A percentile compares a stretch with the other conserved stretches of the same genome.
phyloP scores from a whole-genome alignment of 2,797 vertebrate species.

The Lepidocolaptes lacrymiger region DNA sequence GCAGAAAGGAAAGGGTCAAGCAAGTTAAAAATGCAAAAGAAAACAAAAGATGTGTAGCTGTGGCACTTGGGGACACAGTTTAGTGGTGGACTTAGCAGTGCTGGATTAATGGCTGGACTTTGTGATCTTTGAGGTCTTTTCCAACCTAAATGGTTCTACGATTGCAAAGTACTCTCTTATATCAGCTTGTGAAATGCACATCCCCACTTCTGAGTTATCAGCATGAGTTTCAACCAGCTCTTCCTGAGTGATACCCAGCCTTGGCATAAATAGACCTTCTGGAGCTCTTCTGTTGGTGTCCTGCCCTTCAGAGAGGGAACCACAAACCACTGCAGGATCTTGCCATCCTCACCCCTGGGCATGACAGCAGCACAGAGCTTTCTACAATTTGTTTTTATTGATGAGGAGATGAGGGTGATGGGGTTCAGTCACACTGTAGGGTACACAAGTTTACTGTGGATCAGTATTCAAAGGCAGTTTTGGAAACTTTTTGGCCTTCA shows the following conservation, averaged over 20 bases:
- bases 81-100: not conserved
- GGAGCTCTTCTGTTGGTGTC: not conserved
- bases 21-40: not conserved
- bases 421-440: not conserved
- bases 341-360: rapidly evolving
- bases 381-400: not conserved
- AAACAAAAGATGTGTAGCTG: not conserved
- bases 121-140: not conserved
- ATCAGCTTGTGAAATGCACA: not conserved
- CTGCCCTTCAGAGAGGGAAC: not conserved
- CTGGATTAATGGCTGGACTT: not conserved
- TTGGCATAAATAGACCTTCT: not conserved
- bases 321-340: not conserved
- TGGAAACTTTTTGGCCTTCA: conserved; percentile 46
- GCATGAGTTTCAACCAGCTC: not conserved
- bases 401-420: not conserved
- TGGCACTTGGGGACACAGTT: not conserved
- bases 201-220: not conserved
- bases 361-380: not conserved
- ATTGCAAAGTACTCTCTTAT: not conserved
- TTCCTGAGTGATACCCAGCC: not conserved
- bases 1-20: not conserved
- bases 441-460: not conserved
- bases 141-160: not conserved
- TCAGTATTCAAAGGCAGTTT: conserved; percentile 37